phyloP scores from a whole-genome alignment of 1,140 invertebrate species.

The Spodoptera litura region DNA sequence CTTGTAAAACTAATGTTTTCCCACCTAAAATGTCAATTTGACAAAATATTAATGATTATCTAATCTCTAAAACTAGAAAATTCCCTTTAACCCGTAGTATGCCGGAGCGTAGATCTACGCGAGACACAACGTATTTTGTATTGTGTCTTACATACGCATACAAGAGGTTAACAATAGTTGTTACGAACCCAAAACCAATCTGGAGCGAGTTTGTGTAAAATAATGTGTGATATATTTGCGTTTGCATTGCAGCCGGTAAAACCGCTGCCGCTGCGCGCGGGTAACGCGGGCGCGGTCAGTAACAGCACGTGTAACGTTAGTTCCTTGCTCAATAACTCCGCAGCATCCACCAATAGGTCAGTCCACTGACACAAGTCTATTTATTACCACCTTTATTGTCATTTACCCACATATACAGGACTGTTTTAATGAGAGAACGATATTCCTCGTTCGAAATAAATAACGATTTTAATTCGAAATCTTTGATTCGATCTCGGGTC shows the following conservation, averaged over 20 bases:
- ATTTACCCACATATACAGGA: slow-evolving; percentile 4
- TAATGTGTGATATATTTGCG: slow-evolving; percentile 56
- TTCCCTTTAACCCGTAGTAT: neutral
- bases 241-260: slow-evolving; percentile 76
- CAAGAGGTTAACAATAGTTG: neutral
- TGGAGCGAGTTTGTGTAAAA: slow-evolving; percentile 34
- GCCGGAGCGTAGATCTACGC: too few species aligned
- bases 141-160: too few species aligned
- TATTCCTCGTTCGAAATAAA: neutral
- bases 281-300: slow-evolving; percentile 70
- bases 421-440: slow-evolving; percentile 13
- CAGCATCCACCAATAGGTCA: slow-evolving; percentile 79
- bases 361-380: slow-evolving; percentile 59
- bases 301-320: slow-evolving; percentile 77
- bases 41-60: too few species aligned
- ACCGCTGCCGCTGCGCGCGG: slow-evolving; percentile 78
- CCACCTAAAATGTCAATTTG: neutral
- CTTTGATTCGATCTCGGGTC: too few species aligned
- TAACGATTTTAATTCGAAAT: too few species aligned
- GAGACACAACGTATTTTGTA: too few species aligned
- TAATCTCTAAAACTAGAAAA: too few species aligned
- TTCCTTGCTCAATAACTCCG: slow-evolving; percentile 82
- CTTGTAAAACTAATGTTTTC: neutral
- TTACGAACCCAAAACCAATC: slow-evolving; percentile 64
- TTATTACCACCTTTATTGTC: slow-evolving; percentile 23